Evolutionary conservation across 30 jellyfish, hydroid and myxozoan species (phyloP).

Genomic region (Rhopilema esculentum): DNA sequence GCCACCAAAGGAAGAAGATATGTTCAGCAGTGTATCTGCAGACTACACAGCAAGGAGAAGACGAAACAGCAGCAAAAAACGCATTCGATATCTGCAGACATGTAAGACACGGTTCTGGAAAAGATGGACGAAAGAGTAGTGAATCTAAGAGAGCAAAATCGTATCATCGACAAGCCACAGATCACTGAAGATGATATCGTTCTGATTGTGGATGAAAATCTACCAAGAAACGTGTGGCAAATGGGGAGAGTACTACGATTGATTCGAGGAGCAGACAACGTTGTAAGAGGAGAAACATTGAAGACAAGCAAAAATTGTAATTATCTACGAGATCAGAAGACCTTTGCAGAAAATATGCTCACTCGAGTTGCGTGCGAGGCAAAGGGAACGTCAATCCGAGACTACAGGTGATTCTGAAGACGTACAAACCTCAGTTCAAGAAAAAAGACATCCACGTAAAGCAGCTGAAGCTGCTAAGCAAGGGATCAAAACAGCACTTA

Average conservation of each 20-base stretch:
- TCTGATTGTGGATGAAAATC: not conserved
- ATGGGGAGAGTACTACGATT: not conserved
- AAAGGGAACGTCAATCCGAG: not conserved
- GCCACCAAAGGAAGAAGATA: not conserved
- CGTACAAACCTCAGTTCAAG: not conserved
- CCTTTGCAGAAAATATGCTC: constrained; percentile 7
- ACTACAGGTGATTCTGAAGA: not conserved
- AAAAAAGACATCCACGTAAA: not conserved
- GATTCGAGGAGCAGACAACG: constrained; percentile 3
- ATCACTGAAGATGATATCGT: not conserved
- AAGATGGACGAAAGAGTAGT: constrained; percentile 29
- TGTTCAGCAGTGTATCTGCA: too few species aligned
- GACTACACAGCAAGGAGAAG: too few species aligned
- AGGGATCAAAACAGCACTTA: constrained; percentile 19
- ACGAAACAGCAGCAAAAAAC: too few species aligned
- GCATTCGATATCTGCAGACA: not conserved
- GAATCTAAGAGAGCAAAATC: constrained; percentile 23
- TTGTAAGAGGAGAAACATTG: not conserved
- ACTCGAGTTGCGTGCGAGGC: constrained; percentile 6
- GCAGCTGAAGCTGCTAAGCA: not conserved
- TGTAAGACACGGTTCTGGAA: constrained; percentile 21
- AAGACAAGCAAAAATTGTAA: not conserved
- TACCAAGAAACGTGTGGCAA: constrained; percentile 14
- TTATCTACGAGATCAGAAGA: not conserved
- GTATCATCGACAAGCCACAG: not conserved